Evolutionary conservation across 2,888 invertebrate genomes (phyloP).

Genomic region (Spicauda simplicius): DNA sequence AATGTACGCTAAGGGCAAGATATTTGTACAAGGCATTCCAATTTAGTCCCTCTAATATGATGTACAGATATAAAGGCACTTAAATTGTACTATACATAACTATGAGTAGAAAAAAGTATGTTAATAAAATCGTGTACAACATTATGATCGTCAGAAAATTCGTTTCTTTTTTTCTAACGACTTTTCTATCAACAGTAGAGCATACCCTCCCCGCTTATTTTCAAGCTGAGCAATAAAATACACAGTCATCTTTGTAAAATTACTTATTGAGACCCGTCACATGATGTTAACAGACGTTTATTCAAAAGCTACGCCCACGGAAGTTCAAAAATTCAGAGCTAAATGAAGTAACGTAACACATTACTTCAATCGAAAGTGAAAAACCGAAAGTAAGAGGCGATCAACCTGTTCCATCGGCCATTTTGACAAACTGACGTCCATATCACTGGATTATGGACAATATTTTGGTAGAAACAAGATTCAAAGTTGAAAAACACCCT

Average conservation of each 20-base stretch:
- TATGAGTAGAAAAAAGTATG: too few species aligned
- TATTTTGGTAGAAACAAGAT: slow-evolving; percentile 1
- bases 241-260: background rate
- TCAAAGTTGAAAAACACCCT: background rate
- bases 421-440: slow-evolving; percentile 46
- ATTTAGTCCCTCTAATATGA: too few species aligned
- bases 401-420: slow-evolving; percentile 43
- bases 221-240: too few species aligned
- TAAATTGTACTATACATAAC: too few species aligned
- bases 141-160: too few species aligned
- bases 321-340: slow-evolving; percentile 44
- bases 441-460: background rate
- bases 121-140: too few species aligned
- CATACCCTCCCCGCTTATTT: too few species aligned
- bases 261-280: background rate
- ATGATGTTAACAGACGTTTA: background rate
- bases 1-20: too few species aligned
- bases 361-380: slow-evolving; percentile 74
- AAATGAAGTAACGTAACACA: slow-evolving; percentile 66
- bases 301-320: slow-evolving; percentile 36
- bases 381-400: slow-evolving; percentile 61
- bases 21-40: too few species aligned
- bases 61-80: too few species aligned
- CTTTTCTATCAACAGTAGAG: too few species aligned
- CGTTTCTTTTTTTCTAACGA: too few species aligned